Conservation (phyloP, 2,888 invertebrate genomes). For the Bellardia bayeri region DNA sequence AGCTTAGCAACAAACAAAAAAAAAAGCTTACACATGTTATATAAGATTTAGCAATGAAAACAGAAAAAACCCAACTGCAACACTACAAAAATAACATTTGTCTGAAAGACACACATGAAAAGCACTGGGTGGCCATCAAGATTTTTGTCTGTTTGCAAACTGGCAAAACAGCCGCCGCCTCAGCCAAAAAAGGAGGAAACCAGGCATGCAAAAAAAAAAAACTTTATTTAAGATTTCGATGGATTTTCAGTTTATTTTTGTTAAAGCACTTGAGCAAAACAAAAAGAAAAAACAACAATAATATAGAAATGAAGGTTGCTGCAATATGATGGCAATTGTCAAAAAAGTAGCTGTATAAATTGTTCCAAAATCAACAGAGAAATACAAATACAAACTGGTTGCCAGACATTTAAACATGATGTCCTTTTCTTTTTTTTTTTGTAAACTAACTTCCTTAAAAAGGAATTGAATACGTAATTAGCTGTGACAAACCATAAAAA, state of each 20-base stretch:
- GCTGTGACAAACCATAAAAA: constrained; percentile 60
- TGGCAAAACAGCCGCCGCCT: constrained; percentile 39
- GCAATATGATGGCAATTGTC: constrained; percentile 55
- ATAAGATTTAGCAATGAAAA: constrained; percentile 29
- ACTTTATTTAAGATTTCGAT: constrained; percentile 30
- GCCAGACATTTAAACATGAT: constrained; percentile 59
- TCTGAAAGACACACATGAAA: constrained; percentile 18
- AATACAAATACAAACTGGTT: constrained; percentile 55
- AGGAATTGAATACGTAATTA: constrained; percentile 70
- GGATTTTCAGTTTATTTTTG: constrained; percentile 15
- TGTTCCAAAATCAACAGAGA: constrained; percentile 7
- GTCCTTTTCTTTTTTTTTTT: constrained; percentile 47
- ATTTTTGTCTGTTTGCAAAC: constrained; percentile 49
- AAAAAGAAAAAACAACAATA: constrained; percentile 1
- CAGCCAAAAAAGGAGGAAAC: constrained; percentile 46
- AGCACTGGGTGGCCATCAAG: constrained; percentile 70
- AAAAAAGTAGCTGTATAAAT: constrained; percentile 27
- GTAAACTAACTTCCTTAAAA: constrained; percentile 37
- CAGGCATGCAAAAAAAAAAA: neutral
- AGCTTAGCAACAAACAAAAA: neutral
- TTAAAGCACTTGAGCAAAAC: constrained; percentile 47
- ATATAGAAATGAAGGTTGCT: constrained; percentile 53
- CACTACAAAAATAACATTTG: constrained; percentile 30
- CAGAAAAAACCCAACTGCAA: constrained; percentile 1
- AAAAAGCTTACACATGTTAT: constrained; percentile 55